Evolutionary conservation across 2,113 vertebrate genomes (phyloP).

Genomic region (Peromyscus leucopus): DNA sequence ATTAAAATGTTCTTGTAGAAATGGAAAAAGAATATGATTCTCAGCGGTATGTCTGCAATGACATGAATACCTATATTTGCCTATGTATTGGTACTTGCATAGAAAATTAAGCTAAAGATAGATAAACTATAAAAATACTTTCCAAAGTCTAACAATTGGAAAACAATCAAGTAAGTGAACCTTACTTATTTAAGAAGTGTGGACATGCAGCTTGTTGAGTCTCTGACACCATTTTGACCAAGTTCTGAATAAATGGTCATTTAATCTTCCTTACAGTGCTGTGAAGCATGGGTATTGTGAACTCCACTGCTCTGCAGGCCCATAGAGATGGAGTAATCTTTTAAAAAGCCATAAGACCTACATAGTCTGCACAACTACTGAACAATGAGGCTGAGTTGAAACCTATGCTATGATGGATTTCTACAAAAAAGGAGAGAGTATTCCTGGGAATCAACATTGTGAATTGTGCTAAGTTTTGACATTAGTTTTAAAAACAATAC

Average conservation of each 20-base stretch:
- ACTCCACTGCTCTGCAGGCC: neutral
- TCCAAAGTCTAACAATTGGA: neutral
- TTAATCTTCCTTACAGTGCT: neutral
- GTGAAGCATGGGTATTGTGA: neutral
- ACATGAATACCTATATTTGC: neutral
- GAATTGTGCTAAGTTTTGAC: neutral
- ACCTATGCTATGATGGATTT: neutral
- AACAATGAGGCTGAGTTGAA: neutral
- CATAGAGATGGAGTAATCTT: neutral
- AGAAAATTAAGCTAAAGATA: neutral
- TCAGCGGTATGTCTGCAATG: neutral
- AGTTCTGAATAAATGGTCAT: neutral
- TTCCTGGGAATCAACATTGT: neutral
- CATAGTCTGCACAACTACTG: neutral
- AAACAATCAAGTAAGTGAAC: slow-evolving; percentile 8
- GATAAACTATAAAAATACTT: neutral
- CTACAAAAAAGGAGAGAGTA: neutral
- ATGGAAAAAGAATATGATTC: neutral
- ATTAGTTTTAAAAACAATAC: neutral
- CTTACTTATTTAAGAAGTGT: neutral
- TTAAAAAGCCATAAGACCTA: neutral
- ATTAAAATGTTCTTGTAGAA: slow-evolving; percentile 32
- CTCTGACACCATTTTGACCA: neutral
- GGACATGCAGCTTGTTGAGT: neutral
- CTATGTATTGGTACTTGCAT: neutral